These are phyloP conservation scores for Metellina segmentata DNA, from an alignment of 2,888 invertebrate genomes.

Conservation along the genomic window DNA sequence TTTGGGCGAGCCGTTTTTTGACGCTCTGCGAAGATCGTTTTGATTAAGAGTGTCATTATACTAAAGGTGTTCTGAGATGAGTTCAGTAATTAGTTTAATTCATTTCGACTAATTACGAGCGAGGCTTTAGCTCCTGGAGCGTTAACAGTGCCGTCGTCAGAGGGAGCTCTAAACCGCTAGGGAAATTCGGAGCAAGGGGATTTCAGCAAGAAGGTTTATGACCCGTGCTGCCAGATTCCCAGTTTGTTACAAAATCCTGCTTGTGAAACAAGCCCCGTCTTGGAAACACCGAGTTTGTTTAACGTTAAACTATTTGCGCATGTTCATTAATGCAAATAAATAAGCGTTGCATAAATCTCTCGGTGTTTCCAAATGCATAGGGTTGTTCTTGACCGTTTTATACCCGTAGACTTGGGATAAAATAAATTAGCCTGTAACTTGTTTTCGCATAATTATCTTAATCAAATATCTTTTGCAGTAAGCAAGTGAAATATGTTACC, in stretches of 20 bases:
- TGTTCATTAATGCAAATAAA: background rate
- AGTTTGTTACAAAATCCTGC: background rate
- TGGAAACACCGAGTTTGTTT: background rate
- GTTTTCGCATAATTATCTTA: background rate
- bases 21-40: conserved; percentile 47
- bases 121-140: conserved; percentile 6
- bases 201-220: conserved; percentile 44
- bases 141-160: background rate
- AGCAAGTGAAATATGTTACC: too few relatives aligned
- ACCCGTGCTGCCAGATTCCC: conserved; percentile 16
- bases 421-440: background rate
- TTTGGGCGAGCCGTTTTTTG: background rate
- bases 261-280: too few relatives aligned
- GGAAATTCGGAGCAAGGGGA: conserved; percentile 38
- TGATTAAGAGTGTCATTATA: conserved; percentile 73
- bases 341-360: background rate
- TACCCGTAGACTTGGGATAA: background rate
- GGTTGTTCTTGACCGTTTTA: background rate
- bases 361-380: background rate
- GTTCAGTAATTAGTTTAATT: conserved; percentile 72
- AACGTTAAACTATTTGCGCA: background rate
- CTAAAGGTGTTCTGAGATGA: conserved; percentile 61
- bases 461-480: too few relatives aligned
- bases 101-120: conserved; percentile 46
- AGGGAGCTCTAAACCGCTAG: conserved; percentile 12